These are phyloP conservation scores for Rhopalosiphum nymphaeae DNA, from an alignment of 2,888 invertebrate species.

Conservation along the genomic window DNA sequence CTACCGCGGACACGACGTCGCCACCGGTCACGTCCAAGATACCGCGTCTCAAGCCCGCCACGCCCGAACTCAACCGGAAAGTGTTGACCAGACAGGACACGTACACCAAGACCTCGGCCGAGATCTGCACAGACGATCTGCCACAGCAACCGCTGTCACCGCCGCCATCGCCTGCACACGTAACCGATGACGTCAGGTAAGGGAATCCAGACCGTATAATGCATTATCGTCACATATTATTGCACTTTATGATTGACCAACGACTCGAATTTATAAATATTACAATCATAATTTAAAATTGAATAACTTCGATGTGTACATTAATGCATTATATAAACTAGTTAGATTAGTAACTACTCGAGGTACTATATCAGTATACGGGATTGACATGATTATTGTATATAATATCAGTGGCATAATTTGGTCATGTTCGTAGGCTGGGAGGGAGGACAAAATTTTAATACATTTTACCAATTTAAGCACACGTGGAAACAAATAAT, in stretches of 20 bases:
- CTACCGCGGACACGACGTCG: background rate
- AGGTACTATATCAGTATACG: no score
- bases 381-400: no score
- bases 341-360: background rate
- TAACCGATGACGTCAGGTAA: slow-evolving; percentile 7
- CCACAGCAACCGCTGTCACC: background rate
- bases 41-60: slow-evolving; percentile 40
- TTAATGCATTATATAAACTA: background rate
- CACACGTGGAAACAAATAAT: no score
- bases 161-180: background rate
- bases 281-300: background rate
- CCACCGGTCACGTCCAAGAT: slow-evolving; percentile 39
- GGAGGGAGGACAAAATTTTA: no score
- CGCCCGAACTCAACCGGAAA: slow-evolving; percentile 68
- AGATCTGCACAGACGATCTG: slow-evolving; percentile 28
- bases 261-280: no score
- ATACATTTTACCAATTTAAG: no score
- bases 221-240: background rate
- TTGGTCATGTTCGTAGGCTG: no score
- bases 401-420: no score
- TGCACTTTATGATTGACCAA: background rate
- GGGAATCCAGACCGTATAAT: background rate
- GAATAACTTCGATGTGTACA: background rate
- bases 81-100: slow-evolving; percentile 71
- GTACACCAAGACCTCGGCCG: slow-evolving; percentile 67